phyloP scores from a whole-genome alignment of 1,140 invertebrate genomes.

The Himalopsyche phryganea region DNA sequence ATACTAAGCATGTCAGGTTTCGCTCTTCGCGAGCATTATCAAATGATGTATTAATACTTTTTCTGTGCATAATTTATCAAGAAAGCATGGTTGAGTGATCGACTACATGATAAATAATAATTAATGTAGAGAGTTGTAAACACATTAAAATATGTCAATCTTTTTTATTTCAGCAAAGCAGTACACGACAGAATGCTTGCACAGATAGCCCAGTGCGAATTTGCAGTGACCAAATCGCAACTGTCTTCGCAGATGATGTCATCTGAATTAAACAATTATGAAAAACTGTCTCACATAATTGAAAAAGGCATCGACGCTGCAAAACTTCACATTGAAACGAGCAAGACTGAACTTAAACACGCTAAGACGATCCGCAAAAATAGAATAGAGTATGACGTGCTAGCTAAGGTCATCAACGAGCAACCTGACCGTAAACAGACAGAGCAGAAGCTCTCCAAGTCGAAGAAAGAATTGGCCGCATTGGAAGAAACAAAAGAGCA shows the following conservation, averaged over 20 bases:
- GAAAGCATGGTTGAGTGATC: no score
- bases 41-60: no score
- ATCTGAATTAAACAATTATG: conserved; percentile 81
- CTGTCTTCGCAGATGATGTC: conserved; percentile 77
- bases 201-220: conserved; percentile 83
- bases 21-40: no score
- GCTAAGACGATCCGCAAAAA: conserved; percentile 85
- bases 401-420: conserved; percentile 85
- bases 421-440: conserved; percentile 87
- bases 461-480: conserved; percentile 70
- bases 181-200: conserved; percentile 76
- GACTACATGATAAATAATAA: no score
- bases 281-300: conserved; percentile 71
- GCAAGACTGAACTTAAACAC: conserved; percentile 70
- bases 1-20: no score
- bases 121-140: no score
- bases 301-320: conserved; percentile 71
- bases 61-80: no score
- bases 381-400: conserved; percentile 86
- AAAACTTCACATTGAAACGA: conserved; percentile 70
- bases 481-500: conserved; percentile 65
- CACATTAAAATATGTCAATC: no score
- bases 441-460: conserved; percentile 65
- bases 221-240: conserved; percentile 80
- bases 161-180: conserved; percentile 54